These are phyloP conservation scores for Calyptomena viridis DNA, from an alignment of 2,113 vertebrate species.

Conservation along the genomic window DNA sequence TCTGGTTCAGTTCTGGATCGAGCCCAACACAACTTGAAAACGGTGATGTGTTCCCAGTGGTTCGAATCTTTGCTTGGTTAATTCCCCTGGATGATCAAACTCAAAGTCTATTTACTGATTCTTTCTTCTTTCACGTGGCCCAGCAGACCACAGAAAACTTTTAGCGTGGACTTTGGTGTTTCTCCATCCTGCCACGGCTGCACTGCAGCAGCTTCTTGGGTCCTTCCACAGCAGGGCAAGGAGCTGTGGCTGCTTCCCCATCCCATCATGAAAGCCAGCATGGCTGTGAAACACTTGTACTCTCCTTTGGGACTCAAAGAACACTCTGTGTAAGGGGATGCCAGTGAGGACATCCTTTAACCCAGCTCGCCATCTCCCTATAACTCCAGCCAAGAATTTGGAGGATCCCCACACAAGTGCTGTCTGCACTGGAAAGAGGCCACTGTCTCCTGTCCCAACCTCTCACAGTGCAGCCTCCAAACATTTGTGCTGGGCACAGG, in stretches of 20 bases:
- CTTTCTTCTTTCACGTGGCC: neutral
- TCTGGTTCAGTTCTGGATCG: neutral
- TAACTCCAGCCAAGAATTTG: neutral
- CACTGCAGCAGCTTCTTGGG: fast-evolving
- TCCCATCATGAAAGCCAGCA: neutral
- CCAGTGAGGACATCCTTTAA: neutral
- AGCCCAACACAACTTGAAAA: neutral
- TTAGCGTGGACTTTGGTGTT: neutral
- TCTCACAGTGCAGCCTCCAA: neutral
- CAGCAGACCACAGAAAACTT: neutral
- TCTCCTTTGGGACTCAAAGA: fast-evolving
- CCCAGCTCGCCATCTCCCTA: neutral
- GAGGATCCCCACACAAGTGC: neutral
- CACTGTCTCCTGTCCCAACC: neutral
- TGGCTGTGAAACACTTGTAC: neutral
- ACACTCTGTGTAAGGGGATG: neutral
- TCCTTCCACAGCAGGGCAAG: fast-evolving
- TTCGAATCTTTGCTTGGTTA: neutral
- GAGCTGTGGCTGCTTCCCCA: neutral
- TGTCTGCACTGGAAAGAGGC: neutral
- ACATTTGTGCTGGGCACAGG: neutral
- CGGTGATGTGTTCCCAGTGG: fast-evolving
- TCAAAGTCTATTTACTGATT: neutral
- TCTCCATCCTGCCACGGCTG: neutral
- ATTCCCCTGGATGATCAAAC: neutral